These are phyloP conservation scores for Crotalus helleri DNA, from an alignment of 2,113 vertebrate genomes.

Conservation along the genomic window DNA sequence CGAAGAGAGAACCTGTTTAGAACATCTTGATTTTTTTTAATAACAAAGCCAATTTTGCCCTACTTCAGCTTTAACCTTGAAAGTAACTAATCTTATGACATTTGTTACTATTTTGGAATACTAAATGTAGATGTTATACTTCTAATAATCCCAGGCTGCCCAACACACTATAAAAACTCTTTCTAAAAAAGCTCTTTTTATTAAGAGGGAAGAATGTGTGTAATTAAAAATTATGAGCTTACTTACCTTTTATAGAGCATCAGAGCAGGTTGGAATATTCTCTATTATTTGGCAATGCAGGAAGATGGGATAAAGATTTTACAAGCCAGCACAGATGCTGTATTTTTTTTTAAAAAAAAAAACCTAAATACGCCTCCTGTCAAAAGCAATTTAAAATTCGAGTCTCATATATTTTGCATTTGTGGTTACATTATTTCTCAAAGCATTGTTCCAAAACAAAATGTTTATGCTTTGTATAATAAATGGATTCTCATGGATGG, in stretches of 20 bases:
- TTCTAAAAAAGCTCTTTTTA: conserved; percentile 1
- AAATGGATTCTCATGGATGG: not conserved
- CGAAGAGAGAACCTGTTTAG: not conserved
- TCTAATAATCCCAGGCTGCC: not conserved
- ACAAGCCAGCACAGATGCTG: not conserved
- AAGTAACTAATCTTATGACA: not conserved
- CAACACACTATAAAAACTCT: not conserved
- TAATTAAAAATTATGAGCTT: not conserved
- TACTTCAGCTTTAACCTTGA: conserved; percentile 12
- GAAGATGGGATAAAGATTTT: conserved; percentile 28
- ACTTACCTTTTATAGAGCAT: conserved; percentile 16
- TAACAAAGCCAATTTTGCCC: not conserved
- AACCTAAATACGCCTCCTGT: not conserved
- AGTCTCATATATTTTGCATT: conserved; percentile 5
- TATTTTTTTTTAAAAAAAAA: not conserved
- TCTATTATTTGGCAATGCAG: conserved; percentile 25
- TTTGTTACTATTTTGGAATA: not conserved
- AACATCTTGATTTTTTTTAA: not conserved
- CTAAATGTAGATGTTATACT: not conserved
- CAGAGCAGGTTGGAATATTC: conserved; percentile 2
- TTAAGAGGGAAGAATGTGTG: conserved; percentile 24
- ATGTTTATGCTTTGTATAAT: not conserved
- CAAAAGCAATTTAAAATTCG: not conserved
- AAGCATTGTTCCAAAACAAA: not conserved
- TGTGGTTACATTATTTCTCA: not conserved